phyloP scores from a whole-genome alignment of 1,140 invertebrate species.

The Cydia splendana region DNA sequence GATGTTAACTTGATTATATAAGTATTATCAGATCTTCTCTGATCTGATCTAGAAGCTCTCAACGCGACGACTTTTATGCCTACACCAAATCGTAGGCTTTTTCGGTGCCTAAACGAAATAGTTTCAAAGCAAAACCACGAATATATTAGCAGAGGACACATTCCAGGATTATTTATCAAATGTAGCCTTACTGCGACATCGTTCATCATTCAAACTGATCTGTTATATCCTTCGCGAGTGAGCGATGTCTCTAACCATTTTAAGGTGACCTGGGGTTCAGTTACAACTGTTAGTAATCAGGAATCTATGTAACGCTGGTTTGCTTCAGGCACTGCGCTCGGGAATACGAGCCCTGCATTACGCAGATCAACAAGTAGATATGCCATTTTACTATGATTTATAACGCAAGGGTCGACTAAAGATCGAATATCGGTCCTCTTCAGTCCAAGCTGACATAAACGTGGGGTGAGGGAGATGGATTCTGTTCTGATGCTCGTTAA shows the following conservation, averaged over 20 bases:
- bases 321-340: neutral
- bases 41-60: too few species aligned
- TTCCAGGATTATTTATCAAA: neutral
- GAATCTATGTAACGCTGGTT: neutral
- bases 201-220: neutral
- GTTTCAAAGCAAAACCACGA: too few species aligned
- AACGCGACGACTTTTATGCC: too few species aligned
- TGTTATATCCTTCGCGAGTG: neutral
- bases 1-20: too few species aligned
- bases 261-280: neutral
- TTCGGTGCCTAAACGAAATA: too few species aligned
- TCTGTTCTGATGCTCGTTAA: neutral
- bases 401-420: neutral
- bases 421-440: constrained; percentile 21
- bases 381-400: constrained; percentile 27
- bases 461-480: neutral
- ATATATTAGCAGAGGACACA: too few species aligned
- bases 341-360: neutral
- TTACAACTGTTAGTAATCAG: neutral
- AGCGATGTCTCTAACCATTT: neutral
- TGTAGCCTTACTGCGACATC: neutral
- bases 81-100: too few species aligned
- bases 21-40: too few species aligned
- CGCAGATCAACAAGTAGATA: constrained; percentile 30
- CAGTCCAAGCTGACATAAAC: neutral